Base-by-base conservation (phyloP, 2,113 vertebrate species). In the Anseranas semipalmata region DNA sequence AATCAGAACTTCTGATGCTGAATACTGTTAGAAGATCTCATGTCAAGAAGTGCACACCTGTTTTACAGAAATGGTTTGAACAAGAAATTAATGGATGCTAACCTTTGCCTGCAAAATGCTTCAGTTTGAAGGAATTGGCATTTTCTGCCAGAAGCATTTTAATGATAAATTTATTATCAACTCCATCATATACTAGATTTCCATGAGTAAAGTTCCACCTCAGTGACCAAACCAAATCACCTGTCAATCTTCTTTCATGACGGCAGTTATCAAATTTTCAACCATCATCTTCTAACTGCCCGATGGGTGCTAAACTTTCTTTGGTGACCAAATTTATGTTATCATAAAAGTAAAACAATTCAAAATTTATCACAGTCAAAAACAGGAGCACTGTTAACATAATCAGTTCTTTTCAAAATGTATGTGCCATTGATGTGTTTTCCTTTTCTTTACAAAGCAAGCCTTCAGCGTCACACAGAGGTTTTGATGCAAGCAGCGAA, bases 41-140 rank as follows among this genome's bases (percentile, higher is more conserved):
- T 27, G 18, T 67, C 41, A 63, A 71, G 37, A 77, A 0, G 0
- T 7, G 4, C 2, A 17, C 19, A 24, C 10, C 3, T 80, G 19
- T 80, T 77, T 80, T 56, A 73, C 15, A 67, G 37, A 92, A 87
- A 78, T 35, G 0, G 45, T 50, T 75, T 81, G 15, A 75, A 89
- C 78, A 2, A 81, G 22, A 87, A 92, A 92, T 77, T 67, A 88
- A 77, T 72, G 39, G 12, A 82, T 68, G 25, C 16, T 72, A 81
- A 87, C 10, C n/a, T 70, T 85, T 82, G 81, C 52, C 43, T 65
- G 12, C 39, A 81, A 89, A 90, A 89, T 66, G 8, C 9, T 72
- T 93, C 58, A 8, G 4, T 82, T 91, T 89, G 73, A 87, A 93
- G 48, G 81, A 96, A 87, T 30, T 12, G 33, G 27, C 30, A 50